A percentile compares a stretch with the other conserved stretches of the same genome.
Conservation (phyloP, 2,888 invertebrate genomes). For the Rhamnusium bicolor region DNA sequence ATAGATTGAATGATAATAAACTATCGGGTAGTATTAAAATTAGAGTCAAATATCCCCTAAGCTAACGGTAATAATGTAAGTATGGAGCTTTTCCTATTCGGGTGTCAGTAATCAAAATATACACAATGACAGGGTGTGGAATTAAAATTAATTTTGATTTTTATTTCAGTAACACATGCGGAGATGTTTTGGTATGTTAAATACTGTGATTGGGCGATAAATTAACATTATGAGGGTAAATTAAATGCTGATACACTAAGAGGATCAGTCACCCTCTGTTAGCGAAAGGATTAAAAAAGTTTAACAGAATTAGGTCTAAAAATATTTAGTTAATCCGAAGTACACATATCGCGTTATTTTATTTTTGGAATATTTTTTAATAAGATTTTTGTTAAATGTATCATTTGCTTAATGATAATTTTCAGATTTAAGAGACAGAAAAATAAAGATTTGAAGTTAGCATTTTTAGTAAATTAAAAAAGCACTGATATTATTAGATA, state of each 20-base stretch:
- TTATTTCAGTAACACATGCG: not conserved
- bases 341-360: too few species aligned
- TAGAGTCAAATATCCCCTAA: not conserved
- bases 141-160: not conserved
- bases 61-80: slow-evolving; percentile 1
- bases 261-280: not conserved
- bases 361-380: too few species aligned
- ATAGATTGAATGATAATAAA: slow-evolving; percentile 19
- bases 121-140: not conserved
- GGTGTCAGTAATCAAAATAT: not conserved
- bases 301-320: not conserved
- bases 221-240: not conserved
- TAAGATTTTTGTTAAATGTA: too few species aligned
- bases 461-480: too few species aligned
- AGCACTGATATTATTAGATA: too few species aligned
- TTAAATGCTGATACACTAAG: not conserved
- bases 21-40: slow-evolving; percentile 3
- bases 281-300: not conserved
- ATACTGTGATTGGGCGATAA: not conserved
- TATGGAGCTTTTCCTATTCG: not conserved
- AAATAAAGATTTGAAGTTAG: too few species aligned
- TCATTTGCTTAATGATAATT: too few species aligned
- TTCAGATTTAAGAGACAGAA: too few species aligned
- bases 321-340: not conserved
- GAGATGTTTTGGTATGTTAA: slow-evolving; percentile 1